Evolutionary conservation across 1,140 invertebrate genomes (phyloP).

Genomic region (Lordiphosa mommai): DNA sequence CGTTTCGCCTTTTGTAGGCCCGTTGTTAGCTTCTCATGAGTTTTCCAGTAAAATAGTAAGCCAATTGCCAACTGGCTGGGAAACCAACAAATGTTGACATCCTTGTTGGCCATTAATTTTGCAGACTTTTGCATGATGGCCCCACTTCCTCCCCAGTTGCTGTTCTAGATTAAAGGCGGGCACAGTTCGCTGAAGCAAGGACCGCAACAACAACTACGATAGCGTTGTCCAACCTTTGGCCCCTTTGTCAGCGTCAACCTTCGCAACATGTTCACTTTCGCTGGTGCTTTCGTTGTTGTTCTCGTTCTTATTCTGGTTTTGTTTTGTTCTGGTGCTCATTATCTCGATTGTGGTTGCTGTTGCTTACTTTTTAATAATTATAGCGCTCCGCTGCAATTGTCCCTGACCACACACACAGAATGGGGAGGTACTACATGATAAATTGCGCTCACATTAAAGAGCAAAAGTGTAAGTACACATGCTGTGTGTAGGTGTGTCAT

Average conservation of each 20-base stretch:
- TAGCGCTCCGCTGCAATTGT: conserved; percentile 57
- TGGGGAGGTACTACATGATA: conserved; percentile 30
- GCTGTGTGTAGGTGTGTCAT: conserved; percentile 22
- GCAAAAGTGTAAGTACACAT: conserved; percentile 16
- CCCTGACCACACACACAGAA: conserved; percentile 55
- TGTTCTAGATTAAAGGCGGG: conserved; percentile 40
- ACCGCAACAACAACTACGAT: conserved; percentile 2
- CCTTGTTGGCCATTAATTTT: conserved; percentile 72
- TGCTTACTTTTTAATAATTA: conserved; percentile 71
- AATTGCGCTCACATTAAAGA: conserved; percentile 45
- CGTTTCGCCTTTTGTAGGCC: too few species aligned
- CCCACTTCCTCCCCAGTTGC: conserved; percentile 2
- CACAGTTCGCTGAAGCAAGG: conserved; percentile 1
- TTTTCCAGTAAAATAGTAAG: too few species aligned
- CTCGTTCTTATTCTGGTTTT: background rate
- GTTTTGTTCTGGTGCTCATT: conserved; percentile 52
- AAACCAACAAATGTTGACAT: conserved; percentile 42
- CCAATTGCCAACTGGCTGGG: background rate
- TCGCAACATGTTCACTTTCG: conserved; percentile 54
- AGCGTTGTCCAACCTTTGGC: conserved; percentile 39
- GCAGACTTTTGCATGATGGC: conserved; percentile 54
- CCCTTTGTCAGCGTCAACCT: conserved; percentile 46
- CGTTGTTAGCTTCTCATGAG: too few species aligned
- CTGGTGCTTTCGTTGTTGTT: conserved; percentile 19
- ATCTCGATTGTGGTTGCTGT: conserved; percentile 58